Percentiles rank a stretch among this genome's conserved stretches.
Conservation (phyloP, 2,888 invertebrate genomes). For the Zaprionus bogoriensis region DNA sequence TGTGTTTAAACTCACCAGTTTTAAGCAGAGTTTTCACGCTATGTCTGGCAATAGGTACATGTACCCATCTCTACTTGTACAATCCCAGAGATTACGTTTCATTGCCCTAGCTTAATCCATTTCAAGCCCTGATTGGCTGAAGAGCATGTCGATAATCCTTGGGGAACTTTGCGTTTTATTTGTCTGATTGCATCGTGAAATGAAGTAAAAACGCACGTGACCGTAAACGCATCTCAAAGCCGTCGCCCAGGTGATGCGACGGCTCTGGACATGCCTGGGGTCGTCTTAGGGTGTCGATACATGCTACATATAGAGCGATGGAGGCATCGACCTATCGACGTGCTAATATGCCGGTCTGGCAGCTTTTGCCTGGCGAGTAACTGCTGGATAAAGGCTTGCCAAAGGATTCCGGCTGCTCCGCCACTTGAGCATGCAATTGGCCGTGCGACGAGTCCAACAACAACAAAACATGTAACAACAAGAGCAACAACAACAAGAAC, state of each 20-base stretch:
- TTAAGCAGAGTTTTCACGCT: slow-evolving; percentile 25
- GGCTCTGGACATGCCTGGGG: no score
- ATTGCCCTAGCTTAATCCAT: not conserved
- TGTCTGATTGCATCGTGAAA: not conserved
- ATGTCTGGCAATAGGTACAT: not conserved
- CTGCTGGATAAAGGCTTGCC: slow-evolving; percentile 14
- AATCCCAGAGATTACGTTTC: not conserved
- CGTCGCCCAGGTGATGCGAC: slow-evolving; percentile 51
- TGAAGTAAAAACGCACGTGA: slow-evolving; percentile 6
- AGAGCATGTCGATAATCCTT: not conserved
- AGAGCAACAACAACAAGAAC: slow-evolving; percentile 14
- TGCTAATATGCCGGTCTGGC: slow-evolving; percentile 43
- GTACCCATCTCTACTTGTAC: not conserved
- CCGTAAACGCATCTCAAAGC: slow-evolving; percentile 7
- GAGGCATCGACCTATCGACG: slow-evolving; percentile 20
- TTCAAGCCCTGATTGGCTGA: not conserved
- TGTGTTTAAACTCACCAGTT: not conserved
- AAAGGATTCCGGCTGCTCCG: slow-evolving; percentile 38
- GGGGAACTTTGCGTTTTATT: not conserved
- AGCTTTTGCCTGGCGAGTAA: slow-evolving; percentile 17
- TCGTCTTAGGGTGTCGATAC: no score
- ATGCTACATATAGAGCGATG: no score
- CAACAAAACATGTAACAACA: slow-evolving; percentile 17
- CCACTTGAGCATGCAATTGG: slow-evolving; percentile 72
- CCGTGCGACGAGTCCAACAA: slow-evolving; percentile 57